Conservation (phyloP, 2,888 invertebrate species). For the Sycophila texana region DNA sequence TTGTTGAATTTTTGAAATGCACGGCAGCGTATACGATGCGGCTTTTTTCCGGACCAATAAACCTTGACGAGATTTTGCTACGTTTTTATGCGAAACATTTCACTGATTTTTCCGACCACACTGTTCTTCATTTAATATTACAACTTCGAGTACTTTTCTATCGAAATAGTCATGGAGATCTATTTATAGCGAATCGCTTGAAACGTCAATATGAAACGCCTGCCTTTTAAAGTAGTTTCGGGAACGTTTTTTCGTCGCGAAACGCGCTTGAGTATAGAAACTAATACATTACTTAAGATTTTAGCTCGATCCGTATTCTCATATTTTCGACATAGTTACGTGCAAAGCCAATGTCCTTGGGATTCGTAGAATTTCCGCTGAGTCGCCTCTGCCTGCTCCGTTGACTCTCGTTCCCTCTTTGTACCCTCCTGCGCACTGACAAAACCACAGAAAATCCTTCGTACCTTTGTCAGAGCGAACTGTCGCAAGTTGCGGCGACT, state of each 20-base stretch:
- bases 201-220: not conserved
- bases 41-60: constrained; percentile 10
- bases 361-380: constrained; percentile 50
- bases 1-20: constrained; percentile 21
- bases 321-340: not conserved
- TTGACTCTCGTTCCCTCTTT: constrained; percentile 18
- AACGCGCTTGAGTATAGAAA: constrained; percentile 22
- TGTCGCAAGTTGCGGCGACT: constrained; percentile 52
- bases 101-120: no score
- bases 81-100: no score
- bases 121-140: no score
- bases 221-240: not conserved
- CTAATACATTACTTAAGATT: constrained; percentile 9
- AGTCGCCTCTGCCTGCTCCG: constrained; percentile 10
- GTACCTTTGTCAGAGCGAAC: constrained; percentile 48
- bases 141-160: no score
- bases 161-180: no score
- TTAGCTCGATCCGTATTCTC: constrained; percentile 6
- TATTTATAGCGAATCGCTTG: no score
- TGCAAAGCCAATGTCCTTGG: constrained; percentile 42
- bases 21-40: not conserved
- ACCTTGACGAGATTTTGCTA: constrained; percentile 4
- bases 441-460: constrained; percentile 49
- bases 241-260: no score
- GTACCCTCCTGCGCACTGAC: constrained; percentile 28